Evolutionary conservation across 2,797 vertebrate species (phyloP).

Genomic region (Mormyrops boulengeri): DNA sequence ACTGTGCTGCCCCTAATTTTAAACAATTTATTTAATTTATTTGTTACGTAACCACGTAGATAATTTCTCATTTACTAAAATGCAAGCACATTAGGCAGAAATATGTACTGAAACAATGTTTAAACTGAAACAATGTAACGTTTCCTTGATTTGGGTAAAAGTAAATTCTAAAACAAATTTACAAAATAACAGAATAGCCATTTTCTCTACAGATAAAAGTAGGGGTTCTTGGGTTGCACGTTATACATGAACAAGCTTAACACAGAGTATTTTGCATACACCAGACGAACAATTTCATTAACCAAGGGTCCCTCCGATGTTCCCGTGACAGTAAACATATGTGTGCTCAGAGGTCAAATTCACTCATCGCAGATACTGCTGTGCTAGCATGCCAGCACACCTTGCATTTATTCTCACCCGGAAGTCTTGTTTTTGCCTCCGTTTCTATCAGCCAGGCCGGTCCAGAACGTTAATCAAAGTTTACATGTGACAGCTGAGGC

Average conservation of each 20-base stretch:
- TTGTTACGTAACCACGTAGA: not conserved
- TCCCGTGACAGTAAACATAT: not conserved
- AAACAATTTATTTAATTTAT: not conserved
- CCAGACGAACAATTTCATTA: not conserved
- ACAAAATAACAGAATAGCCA: not conserved
- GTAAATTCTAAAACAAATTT: not conserved
- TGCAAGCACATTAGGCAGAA: not conserved
- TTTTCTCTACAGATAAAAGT: not conserved
- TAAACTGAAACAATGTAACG: not conserved
- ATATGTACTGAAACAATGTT: not conserved
- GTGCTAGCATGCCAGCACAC: not conserved
- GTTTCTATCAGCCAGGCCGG: conserved; percentile 52
- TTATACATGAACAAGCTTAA: not conserved
- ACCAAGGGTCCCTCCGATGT: not conserved
- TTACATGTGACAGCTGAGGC: conserved; percentile 62
- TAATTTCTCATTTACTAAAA: not conserved
- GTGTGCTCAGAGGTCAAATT: not conserved
- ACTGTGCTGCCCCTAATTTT: not conserved
- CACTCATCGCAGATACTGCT: not conserved
- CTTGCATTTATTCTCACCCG: conserved; percentile 25
- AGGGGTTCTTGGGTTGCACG: not conserved
- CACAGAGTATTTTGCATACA: not conserved
- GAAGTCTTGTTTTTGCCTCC: conserved; percentile 42
- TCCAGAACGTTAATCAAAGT: conserved; percentile 65
- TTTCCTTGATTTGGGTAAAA: not conserved